phyloP scores from a whole-genome alignment of 2,888 invertebrate species.

The Eristalis intricaria region DNA sequence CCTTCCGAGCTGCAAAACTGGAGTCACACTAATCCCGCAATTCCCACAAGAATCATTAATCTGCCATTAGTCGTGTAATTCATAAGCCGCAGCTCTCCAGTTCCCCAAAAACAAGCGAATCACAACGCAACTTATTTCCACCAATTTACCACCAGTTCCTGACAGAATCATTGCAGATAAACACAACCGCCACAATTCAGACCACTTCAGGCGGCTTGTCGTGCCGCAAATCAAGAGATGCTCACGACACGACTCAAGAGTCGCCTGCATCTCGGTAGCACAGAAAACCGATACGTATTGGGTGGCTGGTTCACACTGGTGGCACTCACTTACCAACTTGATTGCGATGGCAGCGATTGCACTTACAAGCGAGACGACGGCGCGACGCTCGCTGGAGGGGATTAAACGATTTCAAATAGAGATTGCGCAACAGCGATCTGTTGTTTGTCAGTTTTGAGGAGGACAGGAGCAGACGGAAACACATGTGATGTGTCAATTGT shows the following conservation, averaged over 20 bases:
- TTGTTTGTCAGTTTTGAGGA: conserved; percentile 8
- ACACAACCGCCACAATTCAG: neutral
- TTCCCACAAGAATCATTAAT: neutral
- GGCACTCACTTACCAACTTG: neutral
- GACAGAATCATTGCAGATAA: neutral
- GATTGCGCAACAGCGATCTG: conserved; percentile 18
- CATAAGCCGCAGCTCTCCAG: neutral
- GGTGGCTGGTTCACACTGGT: conserved; percentile 1
- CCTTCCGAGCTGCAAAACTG: no score
- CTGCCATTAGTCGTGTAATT: neutral
- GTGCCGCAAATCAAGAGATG: neutral
- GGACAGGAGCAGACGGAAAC: neutral
- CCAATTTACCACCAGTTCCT: neutral
- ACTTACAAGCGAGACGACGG: neutral
- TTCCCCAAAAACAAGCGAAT: neutral
- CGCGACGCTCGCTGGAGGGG: neutral
- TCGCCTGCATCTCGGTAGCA: neutral
- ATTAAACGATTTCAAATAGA: conserved; percentile 14
- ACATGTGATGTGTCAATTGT: conserved; percentile 1
- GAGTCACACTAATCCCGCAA: no score
- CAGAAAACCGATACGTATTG: neutral
- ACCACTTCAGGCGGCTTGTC: neutral
- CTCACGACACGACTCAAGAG: neutral
- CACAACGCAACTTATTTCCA: neutral
- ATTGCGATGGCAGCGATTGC: neutral